A percentile compares a stretch with the other conserved stretches of the same genome.
Conservation (phyloP, 2,113 vertebrate genomes). For the Heliornis fulica region DNA sequence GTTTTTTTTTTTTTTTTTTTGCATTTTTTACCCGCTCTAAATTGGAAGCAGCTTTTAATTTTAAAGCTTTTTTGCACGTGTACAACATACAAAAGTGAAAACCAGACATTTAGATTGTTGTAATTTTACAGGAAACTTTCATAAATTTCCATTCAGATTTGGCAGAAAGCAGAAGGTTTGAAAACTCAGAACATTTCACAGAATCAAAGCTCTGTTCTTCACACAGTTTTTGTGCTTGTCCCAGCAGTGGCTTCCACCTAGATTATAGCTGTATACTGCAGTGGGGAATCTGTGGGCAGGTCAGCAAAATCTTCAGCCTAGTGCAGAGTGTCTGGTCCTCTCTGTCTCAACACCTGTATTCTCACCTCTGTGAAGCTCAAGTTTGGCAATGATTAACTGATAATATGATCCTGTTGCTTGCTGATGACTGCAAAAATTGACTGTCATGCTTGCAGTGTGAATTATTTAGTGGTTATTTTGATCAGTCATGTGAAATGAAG, state of each 20-base stretch:
- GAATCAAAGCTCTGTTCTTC: not conserved
- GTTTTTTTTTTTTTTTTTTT: rapidly evolving
- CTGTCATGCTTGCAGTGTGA: not conserved
- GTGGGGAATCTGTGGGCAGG: not conserved
- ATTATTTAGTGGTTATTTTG: not conserved
- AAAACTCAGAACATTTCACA: not conserved
- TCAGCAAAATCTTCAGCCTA: not conserved
- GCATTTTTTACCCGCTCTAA: not conserved
- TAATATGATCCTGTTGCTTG: not conserved
- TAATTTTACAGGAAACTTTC: not conserved
- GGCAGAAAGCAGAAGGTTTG: not conserved
- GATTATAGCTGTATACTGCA: not conserved
- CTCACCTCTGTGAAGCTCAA: not conserved
- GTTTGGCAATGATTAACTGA: not conserved
- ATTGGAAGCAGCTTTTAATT: not conserved
- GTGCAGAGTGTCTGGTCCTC: not conserved
- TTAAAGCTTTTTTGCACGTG: not conserved
- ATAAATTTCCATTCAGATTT: not conserved
- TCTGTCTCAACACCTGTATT: not conserved
- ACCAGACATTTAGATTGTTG: not conserved
- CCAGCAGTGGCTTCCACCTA: not conserved
- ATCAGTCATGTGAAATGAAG: not conserved
- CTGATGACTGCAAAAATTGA: not conserved
- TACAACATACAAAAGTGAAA: not conserved
- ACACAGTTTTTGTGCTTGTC: not conserved